A percentile compares a stretch with the other conserved stretches of the same genome.
Conservation (phyloP, 2,113 vertebrate genomes). For the Tetraodon nigroviridis region DNA sequence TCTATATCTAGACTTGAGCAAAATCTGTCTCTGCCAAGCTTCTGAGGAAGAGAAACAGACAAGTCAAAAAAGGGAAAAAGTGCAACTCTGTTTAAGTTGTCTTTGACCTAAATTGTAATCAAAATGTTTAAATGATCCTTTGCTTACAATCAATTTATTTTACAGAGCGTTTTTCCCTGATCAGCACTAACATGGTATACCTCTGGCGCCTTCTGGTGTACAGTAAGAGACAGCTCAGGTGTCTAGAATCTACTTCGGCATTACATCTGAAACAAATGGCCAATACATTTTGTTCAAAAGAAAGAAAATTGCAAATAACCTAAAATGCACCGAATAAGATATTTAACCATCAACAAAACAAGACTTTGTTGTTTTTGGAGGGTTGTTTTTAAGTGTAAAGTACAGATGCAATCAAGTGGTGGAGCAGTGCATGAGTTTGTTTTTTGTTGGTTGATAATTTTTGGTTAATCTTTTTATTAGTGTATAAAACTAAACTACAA, state of each 20-base stretch:
- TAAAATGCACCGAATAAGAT: constrained; percentile 57
- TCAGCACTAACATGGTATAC: constrained; percentile 36
- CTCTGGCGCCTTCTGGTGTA: constrained; percentile 60
- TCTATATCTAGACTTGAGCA: constrained; percentile 55
- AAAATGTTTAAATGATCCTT: constrained; percentile 49
- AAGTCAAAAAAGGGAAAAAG: constrained; percentile 39
- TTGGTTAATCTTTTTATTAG: constrained; percentile 62
- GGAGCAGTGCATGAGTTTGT: constrained; percentile 72
- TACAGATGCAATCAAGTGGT: constrained; percentile 68
- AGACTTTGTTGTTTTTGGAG: too few species aligned
- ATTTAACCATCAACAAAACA: constrained; percentile 53
- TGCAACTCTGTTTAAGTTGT: constrained; percentile 45
- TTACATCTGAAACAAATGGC: constrained; percentile 60
- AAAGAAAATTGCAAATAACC: constrained; percentile 38
- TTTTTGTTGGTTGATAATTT: constrained; percentile 60
- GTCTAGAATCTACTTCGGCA: constrained; percentile 51
- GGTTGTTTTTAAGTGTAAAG: constrained; percentile 47
- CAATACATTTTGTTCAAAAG: constrained; percentile 44
- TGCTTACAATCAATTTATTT: constrained; percentile 56
- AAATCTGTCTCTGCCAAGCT: constrained; percentile 32
- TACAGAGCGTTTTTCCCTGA: constrained; percentile 42
- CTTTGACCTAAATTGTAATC: constrained; percentile 60
- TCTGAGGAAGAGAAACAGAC: constrained; percentile 47
- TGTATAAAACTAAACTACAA: constrained; percentile 61
- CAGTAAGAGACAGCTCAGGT: constrained; percentile 55